These are phyloP conservation scores for Digitonthophagus gazella DNA, from an alignment of 2,888 invertebrate genomes.

Conservation along the genomic window DNA sequence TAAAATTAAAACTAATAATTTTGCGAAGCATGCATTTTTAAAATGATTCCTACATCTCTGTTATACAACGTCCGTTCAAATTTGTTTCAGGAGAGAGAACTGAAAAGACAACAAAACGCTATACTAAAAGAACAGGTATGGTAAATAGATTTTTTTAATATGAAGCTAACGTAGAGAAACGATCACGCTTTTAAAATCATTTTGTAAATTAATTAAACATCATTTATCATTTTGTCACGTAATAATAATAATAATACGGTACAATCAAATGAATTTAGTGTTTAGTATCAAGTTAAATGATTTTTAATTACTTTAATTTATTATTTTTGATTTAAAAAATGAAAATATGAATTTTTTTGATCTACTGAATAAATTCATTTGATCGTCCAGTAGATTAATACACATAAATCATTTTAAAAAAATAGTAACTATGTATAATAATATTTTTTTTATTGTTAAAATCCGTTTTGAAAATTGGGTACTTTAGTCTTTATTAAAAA, in stretches of 20 bases:
- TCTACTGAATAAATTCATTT: too few species aligned
- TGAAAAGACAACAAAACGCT: conserved; percentile 85
- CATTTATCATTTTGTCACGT: conserved; percentile 14
- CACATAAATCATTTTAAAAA: background rate
- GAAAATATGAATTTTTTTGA: too few species aligned
- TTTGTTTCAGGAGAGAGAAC: conserved; percentile 81
- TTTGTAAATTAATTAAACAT: conserved; percentile 25
- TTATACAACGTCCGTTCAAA: conserved; percentile 3
- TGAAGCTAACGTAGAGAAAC: conserved; percentile 20
- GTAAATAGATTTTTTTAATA: conserved; percentile 24
- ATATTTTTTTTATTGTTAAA: conserved; percentile 4
- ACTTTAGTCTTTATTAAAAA: conserved; percentile 14
- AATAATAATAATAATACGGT: background rate
- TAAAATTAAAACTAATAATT: background rate
- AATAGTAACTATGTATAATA: too few species aligned
- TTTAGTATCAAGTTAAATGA: too few species aligned
- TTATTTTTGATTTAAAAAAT: too few species aligned
- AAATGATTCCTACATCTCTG: background rate
- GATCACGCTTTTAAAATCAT: conserved; percentile 26
- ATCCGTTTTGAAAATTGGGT: background rate
- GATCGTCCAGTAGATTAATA: too few species aligned
- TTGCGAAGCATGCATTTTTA: conserved; percentile 2
- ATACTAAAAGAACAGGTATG: conserved; percentile 89
- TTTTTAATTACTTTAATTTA: conserved; percentile 2
- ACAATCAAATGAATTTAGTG: conserved; percentile 1